Percentiles rank a stretch among this genome's conserved stretches.
phyloP scores from a whole-genome alignment of 2,113 vertebrate genomes.

The Antennarius striatus region DNA sequence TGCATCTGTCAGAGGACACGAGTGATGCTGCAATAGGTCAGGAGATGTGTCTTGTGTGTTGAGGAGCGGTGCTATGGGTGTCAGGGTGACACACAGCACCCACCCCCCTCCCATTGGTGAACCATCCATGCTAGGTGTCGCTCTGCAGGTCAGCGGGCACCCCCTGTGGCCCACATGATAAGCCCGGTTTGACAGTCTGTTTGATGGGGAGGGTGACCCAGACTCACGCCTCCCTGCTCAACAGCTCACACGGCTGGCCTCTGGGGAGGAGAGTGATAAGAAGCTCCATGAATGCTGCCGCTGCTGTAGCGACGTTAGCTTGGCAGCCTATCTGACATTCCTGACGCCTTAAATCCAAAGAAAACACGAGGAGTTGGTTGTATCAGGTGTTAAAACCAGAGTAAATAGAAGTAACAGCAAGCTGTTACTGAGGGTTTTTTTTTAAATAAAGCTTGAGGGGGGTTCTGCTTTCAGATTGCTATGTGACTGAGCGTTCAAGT shows the following conservation, averaged over 20 bases:
- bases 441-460: slow-evolving; percentile 12
- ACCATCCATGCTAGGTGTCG: slow-evolving; percentile 60
- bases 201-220: slow-evolving; percentile 72
- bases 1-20: slow-evolving; percentile 1
- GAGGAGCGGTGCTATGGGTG: slow-evolving; percentile 1
- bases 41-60: slow-evolving; percentile 21
- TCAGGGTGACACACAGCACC: slow-evolving; percentile 66
- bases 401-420: neutral
- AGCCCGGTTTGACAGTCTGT: slow-evolving; percentile 79
- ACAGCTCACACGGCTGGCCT: slow-evolving; percentile 18
- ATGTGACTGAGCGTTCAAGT: neutral
- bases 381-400: slow-evolving; percentile 18
- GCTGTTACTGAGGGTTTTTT: neutral
- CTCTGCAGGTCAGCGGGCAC: slow-evolving; percentile 80
- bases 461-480: slow-evolving; percentile 6
- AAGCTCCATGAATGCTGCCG: slow-evolving; percentile 28
- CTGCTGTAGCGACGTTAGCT: slow-evolving; percentile 20
- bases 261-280: slow-evolving; percentile 57
- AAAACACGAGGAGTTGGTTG: slow-evolving; percentile 21
- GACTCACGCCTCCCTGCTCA: slow-evolving; percentile 63
- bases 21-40: slow-evolving; percentile 32
- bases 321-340: slow-evolving; percentile 3
- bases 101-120: slow-evolving; percentile 50
- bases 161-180: slow-evolving; percentile 85
- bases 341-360: slow-evolving; percentile 23